phyloP scores from a whole-genome alignment of 2,888 invertebrate species.

The Dicyrtoma fusca region DNA sequence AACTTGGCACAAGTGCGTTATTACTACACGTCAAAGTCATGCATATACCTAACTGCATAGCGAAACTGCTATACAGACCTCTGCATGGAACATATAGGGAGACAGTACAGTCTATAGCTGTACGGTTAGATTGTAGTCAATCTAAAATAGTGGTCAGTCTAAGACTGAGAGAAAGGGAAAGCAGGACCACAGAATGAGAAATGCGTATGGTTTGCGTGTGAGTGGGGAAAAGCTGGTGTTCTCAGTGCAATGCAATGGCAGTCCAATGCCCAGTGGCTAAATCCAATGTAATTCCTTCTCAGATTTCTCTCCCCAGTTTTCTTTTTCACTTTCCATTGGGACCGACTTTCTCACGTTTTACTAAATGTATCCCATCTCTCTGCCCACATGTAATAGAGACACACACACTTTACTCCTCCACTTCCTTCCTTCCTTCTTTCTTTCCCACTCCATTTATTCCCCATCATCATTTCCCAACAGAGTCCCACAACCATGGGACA shows the following conservation, averaged over 20 bases:
- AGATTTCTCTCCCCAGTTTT: slow-evolving; percentile 24
- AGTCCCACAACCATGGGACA: no score
- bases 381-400: not conserved
- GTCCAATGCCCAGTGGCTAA: slow-evolving; percentile 28
- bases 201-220: not conserved
- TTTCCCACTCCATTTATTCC: slow-evolving; percentile 18
- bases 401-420: not conserved
- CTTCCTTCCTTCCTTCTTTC: slow-evolving; percentile 4
- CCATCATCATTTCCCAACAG: slow-evolving; percentile 13
- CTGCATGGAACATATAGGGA: no score
- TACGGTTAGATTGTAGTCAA: no score
- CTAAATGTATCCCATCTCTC: not conserved
- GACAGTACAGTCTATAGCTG: no score
- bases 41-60: no score
- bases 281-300: slow-evolving; percentile 39
- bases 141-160: no score
- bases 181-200: not conserved
- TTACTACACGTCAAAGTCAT: not conserved
- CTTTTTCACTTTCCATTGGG: slow-evolving; percentile 19
- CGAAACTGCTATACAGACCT: no score
- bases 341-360: slow-evolving; percentile 12
- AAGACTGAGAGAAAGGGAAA: no score
- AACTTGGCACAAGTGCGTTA: not conserved
- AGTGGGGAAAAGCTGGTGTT: not conserved
- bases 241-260: not conserved